phyloP scores from a whole-genome alignment of 1,140 invertebrate genomes.

The Homalodisca vitripennis region DNA sequence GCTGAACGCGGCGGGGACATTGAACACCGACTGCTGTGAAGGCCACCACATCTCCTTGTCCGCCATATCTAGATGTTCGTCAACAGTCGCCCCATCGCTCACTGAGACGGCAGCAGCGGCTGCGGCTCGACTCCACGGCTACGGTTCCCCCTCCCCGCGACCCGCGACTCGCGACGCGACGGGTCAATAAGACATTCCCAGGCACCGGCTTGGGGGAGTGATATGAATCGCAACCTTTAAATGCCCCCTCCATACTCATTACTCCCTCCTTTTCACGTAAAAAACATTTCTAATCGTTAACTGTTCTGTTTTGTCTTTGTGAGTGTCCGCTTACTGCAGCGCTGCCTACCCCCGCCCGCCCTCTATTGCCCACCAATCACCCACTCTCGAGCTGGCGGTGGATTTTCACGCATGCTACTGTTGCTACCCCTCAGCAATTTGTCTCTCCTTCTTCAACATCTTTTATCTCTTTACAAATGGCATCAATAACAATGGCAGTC shows the following conservation, averaged over 20 bases:
- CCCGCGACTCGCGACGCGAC: slow-evolving; percentile 44
- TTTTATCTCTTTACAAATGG: too few species aligned
- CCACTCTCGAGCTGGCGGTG: too few species aligned
- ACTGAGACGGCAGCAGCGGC: neutral
- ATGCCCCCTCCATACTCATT: slow-evolving; percentile 12
- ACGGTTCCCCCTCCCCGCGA: slow-evolving; percentile 5
- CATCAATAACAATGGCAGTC: too few species aligned
- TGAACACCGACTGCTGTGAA: slow-evolving; percentile 20
- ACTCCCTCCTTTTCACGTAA: slow-evolving; percentile 1
- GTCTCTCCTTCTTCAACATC: too few species aligned
- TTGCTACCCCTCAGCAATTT: too few species aligned
- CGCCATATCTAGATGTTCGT: slow-evolving; percentile 1
- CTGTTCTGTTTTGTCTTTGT: slow-evolving; percentile 25
- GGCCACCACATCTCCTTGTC: slow-evolving; percentile 21
- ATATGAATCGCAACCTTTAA: slow-evolving; percentile 8
- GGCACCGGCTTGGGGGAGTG: slow-evolving; percentile 40
- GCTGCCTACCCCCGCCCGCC: neutral
- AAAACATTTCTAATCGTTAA: slow-evolving; percentile 27
- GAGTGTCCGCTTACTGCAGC: slow-evolving; percentile 8
- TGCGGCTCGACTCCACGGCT: too few species aligned
- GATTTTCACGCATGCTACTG: too few species aligned
- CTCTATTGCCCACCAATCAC: neutral
- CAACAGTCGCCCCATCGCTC: slow-evolving; percentile 5
- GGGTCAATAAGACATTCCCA: slow-evolving; percentile 52
- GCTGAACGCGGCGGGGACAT: slow-evolving; percentile 20